phyloP scores from a whole-genome alignment of 2,113 vertebrate genomes.

The Chionodraco myersi region DNA sequence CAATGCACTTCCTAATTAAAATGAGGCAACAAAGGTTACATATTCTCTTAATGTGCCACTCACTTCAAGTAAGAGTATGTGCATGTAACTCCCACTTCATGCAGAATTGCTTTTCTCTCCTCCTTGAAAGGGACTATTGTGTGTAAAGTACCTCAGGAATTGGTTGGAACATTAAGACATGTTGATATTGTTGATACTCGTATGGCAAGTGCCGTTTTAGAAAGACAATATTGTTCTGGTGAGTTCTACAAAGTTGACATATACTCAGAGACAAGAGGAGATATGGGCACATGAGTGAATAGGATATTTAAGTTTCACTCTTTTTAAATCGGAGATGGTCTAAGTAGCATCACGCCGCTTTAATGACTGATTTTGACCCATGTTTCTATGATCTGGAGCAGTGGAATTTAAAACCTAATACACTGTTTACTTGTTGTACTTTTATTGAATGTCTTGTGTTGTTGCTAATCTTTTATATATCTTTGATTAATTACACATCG shows the following conservation, averaged over 20 bases:
- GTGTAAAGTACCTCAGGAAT: constrained; percentile 66
- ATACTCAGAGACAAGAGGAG: background rate
- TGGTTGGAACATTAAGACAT: constrained; percentile 60
- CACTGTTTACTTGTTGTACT: background rate
- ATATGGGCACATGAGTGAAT: constrained; percentile 8
- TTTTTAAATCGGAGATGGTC: background rate
- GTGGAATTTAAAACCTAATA: background rate
- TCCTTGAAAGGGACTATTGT: constrained; percentile 63
- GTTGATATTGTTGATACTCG: constrained; percentile 59
- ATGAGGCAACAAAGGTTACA: constrained; percentile 63
- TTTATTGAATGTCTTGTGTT: background rate
- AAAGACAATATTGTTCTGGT: constrained; percentile 18
- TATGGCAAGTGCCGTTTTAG: constrained; percentile 40
- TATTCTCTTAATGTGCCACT: constrained; percentile 57
- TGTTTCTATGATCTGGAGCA: background rate
- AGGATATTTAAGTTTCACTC: background rate
- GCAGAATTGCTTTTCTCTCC: constrained; percentile 57
- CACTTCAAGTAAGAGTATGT: constrained; percentile 61
- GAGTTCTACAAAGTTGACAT: constrained; percentile 23
- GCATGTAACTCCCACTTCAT: constrained; percentile 64
- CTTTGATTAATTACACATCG: background rate
- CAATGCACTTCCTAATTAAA: constrained; percentile 72
- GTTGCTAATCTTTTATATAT: background rate
- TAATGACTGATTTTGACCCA: background rate
- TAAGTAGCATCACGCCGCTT: background rate